phyloP scores from a whole-genome alignment of 1,140 invertebrate genomes.

The Nephila pilipes region DNA sequence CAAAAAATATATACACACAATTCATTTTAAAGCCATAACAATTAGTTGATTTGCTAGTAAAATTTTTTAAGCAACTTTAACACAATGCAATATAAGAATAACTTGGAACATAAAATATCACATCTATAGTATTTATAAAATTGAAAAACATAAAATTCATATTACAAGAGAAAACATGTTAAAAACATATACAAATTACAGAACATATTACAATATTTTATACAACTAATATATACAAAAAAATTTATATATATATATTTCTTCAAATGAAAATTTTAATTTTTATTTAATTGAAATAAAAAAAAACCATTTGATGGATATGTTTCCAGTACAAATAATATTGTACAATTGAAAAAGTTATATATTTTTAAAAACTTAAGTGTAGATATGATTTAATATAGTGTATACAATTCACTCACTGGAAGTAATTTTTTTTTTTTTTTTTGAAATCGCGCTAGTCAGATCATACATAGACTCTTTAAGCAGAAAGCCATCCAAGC shows the following conservation, averaged over 20 bases:
- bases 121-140: slow-evolving; percentile 11
- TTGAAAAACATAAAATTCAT: background rate
- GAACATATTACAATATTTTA: slow-evolving; percentile 17
- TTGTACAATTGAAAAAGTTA: background rate
- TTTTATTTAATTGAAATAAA: background rate
- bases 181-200: slow-evolving; percentile 33
- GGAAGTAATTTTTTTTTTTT: background rate
- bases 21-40: background rate
- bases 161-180: background rate
- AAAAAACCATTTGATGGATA: background rate
- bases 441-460: background rate
- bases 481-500: slow-evolving; percentile 51
- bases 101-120: slow-evolving; percentile 38
- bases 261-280: too few species aligned
- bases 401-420: background rate
- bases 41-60: background rate
- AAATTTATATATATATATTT: background rate
- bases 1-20: background rate
- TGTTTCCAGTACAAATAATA: background rate
- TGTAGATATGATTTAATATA: background rate
- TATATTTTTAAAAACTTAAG: background rate
- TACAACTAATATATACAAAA: slow-evolving; percentile 23
- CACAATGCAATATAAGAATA: background rate
- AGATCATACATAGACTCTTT: slow-evolving; percentile 44
- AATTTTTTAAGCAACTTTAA: background rate